phyloP scores from a whole-genome alignment of 2,797 vertebrate genomes.

The Orientallactaga sibirica region DNA sequence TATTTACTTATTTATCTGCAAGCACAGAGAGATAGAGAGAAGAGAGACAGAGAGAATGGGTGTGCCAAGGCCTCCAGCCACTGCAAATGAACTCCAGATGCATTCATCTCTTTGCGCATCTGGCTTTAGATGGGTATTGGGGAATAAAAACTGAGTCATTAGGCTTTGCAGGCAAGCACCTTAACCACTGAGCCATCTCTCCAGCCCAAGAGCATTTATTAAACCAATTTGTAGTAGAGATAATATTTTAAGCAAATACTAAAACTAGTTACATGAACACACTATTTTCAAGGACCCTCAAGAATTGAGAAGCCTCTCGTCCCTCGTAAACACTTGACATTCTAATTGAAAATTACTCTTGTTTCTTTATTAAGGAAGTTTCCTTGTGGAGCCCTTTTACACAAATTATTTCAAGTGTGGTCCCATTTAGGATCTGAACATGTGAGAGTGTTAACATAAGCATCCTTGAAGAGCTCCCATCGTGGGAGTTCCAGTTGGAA shows the following conservation, averaged over 20 bases:
- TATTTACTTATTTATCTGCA: no score
- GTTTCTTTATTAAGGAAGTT: conserved; percentile 54
- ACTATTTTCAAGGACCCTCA: conserved; percentile 56
- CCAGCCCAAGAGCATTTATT: not conserved
- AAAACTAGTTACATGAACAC: conserved; percentile 9
- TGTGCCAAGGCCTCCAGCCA: no score
- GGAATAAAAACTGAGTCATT: no score
- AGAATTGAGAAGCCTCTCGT: conserved; percentile 59
- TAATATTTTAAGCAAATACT: conserved; percentile 53
- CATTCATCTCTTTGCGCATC: no score
- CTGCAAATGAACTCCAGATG: no score
- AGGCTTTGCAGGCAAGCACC: no score
- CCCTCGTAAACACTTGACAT: conserved; percentile 66
- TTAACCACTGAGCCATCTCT: no score
- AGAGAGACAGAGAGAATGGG: no score
- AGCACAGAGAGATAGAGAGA: no score
- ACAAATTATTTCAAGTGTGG: not conserved
- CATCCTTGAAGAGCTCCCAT: not conserved
- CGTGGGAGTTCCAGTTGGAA: not conserved
- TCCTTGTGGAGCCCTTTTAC: not conserved
- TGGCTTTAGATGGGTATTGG: no score
- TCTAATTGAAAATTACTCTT: conserved; percentile 59
- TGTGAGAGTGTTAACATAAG: not conserved
- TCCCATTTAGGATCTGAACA: not conserved
- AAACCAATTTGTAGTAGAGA: conserved; percentile 39